Evolutionary conservation across 2,797 vertebrate genomes (phyloP).

Genomic region (Microctenopoma lineatum): DNA sequence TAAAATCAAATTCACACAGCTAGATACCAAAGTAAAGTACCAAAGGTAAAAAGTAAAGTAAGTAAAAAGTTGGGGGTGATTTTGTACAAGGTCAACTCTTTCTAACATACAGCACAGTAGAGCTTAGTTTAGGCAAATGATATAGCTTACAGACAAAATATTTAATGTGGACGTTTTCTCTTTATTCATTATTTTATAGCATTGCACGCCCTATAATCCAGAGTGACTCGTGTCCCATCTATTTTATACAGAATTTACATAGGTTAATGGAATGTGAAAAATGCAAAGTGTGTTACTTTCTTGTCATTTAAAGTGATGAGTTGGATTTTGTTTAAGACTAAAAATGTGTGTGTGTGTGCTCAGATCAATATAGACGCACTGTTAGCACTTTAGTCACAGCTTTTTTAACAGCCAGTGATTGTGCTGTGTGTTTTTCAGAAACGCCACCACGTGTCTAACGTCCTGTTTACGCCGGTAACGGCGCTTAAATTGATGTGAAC

Average conservation of each 20-base stretch:
- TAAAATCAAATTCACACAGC: neutral
- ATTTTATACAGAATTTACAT: neutral
- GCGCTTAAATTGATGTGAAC: constrained; percentile 46
- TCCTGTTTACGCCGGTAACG: constrained; percentile 40
- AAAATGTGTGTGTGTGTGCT: constrained; percentile 37
- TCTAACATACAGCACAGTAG: neutral
- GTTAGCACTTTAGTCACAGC: constrained; percentile 51
- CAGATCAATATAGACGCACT: constrained; percentile 55
- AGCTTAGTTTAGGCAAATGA: neutral
- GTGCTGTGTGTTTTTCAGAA: constrained; percentile 6
- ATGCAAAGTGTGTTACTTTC: constrained; percentile 16
- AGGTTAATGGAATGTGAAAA: constrained; percentile 11
- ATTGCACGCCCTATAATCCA: neutral
- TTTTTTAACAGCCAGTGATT: constrained; percentile 45
- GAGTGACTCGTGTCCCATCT: neutral
- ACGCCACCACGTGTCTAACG: constrained; percentile 30
- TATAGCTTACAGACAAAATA: neutral
- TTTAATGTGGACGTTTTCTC: neutral
- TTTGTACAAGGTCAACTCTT: neutral
- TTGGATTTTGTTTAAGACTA: constrained; percentile 37
- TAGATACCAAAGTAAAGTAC: neutral
- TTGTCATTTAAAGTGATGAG: constrained; percentile 49
- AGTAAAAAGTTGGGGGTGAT: neutral
- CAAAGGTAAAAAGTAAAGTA: too few relatives aligned
- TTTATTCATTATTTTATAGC: neutral